phyloP scores from a whole-genome alignment of 2,888 invertebrate species.

The Poecilus cupreus region DNA sequence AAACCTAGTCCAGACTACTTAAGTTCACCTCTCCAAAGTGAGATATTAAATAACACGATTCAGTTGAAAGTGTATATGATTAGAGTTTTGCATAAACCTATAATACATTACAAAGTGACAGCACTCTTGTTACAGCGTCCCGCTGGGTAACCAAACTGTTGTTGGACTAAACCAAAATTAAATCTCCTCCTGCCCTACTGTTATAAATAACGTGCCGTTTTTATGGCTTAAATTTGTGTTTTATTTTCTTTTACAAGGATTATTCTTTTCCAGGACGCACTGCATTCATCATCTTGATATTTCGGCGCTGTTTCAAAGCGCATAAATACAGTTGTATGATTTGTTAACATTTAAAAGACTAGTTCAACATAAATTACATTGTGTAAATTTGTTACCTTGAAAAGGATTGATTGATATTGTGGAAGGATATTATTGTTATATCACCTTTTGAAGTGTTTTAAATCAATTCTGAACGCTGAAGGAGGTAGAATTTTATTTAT shows the following conservation, averaged over 20 bases:
- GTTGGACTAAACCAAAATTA: slow-evolving; percentile 14
- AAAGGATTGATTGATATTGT: background rate
- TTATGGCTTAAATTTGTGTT: slow-evolving; percentile 2
- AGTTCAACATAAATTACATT: background rate
- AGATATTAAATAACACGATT: no score
- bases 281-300: slow-evolving; percentile 36
- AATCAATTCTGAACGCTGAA: background rate
- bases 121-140: background rate
- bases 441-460: background rate
- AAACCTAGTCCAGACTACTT: no score
- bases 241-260: slow-evolving; percentile 9
- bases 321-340: slow-evolving; percentile 34
- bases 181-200: slow-evolving; percentile 20
- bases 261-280: slow-evolving; percentile 17
- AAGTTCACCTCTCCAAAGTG: no score
- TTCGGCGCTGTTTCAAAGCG: slow-evolving; percentile 34
- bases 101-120: background rate
- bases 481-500: background rate
- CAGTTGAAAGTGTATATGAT: background rate
- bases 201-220: slow-evolving; percentile 17
- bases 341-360: slow-evolving; percentile 42
- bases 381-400: slow-evolving; percentile 41
- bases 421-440: background rate
- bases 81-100: background rate
- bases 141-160: slow-evolving; percentile 19